Evolutionary conservation across 2,113 vertebrate species (phyloP), one percentile per base, ranked within the genome.

Genomic region (Chrysochloris asiatica): DNA sequence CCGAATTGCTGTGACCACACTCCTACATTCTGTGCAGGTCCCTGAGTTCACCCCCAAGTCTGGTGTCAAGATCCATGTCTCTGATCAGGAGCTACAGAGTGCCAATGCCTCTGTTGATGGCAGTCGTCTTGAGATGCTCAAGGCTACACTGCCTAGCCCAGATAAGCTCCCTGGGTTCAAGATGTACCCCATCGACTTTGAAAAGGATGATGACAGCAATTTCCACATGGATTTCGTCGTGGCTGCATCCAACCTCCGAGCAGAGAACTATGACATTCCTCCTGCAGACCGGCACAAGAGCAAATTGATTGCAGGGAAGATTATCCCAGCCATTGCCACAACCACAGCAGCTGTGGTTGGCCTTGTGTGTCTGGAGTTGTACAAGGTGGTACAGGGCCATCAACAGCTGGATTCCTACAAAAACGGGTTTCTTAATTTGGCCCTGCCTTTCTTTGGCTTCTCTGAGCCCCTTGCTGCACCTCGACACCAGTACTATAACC

Each of bases 191-290:
- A n/a, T n/a, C n/a, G n/a, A n/a, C n/a, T n/a, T n/a, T n/a, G n/a
- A n/a, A n/a, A n/a, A 99, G 99, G 99, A 99, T 52, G 98, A 99
- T 73, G 99, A 99, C 93, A 96, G 97, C 93, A 99, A 99, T 92
- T 99, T 99, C 96, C 99, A 99, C 95, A 99, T 99, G 99, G 99
- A 99, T 97, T 99, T 99, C 94, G 99, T 99, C 8, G 99, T 99
- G 88, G 99, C 99, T 4, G 98, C 99, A 4, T 99, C 99, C 82
- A 99, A 99, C 94, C 96, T 98, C 90, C 98, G 99, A 79, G 99
- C 99, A 33, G 99, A 99, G 97, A 99, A 99, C 96, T 99, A 99
- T 17, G 98, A 99, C 97, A 99, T 99, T 97, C 98, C 98, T 2
- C 98, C 98, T 16, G 98, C 99, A 30, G 99, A 99, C 95, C 97